These are phyloP conservation scores for Drosophila conformis DNA, from an alignment of 2,888 invertebrate genomes.

Conservation along the genomic window DNA sequence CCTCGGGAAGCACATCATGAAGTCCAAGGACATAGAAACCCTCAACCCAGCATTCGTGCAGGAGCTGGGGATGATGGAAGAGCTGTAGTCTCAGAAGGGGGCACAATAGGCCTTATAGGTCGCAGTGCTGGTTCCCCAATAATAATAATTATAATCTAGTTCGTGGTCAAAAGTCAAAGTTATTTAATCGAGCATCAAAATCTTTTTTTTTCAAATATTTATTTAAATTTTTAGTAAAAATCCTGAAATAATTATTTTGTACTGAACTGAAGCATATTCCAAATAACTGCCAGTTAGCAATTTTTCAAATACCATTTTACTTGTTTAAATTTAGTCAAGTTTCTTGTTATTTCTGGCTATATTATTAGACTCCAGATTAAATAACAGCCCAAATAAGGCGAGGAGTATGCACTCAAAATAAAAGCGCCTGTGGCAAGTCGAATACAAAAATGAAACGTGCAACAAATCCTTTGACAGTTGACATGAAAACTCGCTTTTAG, in stretches of 20 bases:
- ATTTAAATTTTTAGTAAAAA: not conserved
- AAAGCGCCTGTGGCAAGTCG: constrained; percentile 20
- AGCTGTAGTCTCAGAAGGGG: no score
- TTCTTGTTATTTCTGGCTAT: not conserved
- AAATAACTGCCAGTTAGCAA: not conserved
- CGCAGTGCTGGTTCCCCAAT: no score
- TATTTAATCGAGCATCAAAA: not conserved
- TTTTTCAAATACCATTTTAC: not conserved
- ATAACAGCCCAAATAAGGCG: not conserved
- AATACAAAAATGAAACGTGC: constrained; percentile 32
- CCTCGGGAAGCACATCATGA: no score
- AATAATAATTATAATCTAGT: no score
- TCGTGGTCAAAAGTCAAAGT: not conserved
- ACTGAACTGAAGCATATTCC: not conserved
- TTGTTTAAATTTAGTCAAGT: not conserved
- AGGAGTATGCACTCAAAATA: not conserved
- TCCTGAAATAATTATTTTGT: fast-evolving
- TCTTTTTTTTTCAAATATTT: not conserved
- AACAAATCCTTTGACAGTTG: constrained; percentile 76
- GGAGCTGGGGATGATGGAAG: no score
- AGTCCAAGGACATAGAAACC: no score
- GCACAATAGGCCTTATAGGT: no score
- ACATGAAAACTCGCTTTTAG: constrained; percentile 77
- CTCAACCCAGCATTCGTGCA: no score
- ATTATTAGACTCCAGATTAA: not conserved